Conservation (phyloP, 2,797 vertebrate species). For the Syngnathus rostellatus region DNA sequence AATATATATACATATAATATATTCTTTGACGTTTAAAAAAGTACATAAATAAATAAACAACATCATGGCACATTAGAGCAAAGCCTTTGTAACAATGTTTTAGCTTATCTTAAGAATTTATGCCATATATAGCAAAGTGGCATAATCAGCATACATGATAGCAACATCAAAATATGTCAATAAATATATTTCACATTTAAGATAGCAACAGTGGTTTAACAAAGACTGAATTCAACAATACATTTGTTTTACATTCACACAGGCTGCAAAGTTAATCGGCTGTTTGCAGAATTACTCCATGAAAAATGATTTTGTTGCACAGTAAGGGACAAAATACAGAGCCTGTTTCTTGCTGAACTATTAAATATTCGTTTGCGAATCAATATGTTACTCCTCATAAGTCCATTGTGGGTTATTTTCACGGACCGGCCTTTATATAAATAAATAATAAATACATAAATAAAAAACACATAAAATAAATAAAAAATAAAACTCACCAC, state of each 20-base stretch:
- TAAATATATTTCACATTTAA: constrained; percentile 41
- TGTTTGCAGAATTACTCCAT: not conserved
- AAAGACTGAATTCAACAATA: constrained; percentile 48
- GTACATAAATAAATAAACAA: not conserved
- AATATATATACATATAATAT: not conserved
- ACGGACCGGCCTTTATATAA: no score
- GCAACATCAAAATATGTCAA: constrained; percentile 54
- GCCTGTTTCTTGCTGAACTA: not conserved
- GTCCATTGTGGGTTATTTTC: no score
- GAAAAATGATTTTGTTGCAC: not conserved
- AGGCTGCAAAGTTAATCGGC: constrained; percentile 11
- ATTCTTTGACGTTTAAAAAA: not conserved
- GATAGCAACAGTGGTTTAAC: constrained; percentile 31
- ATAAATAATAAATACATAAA: no score
- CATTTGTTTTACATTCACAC: constrained; percentile 52
- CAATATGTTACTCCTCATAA: no score
- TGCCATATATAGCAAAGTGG: constrained; percentile 41
- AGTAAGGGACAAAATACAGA: not conserved
- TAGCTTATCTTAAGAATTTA: constrained; percentile 1
- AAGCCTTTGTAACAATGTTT: constrained; percentile 1
- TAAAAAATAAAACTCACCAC: no score
- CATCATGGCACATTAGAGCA: not conserved
- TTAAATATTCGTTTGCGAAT: no score
- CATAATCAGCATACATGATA: constrained; percentile 36
- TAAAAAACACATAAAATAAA: no score